These are phyloP conservation scores for Labeo rohita DNA, from an alignment of 2,113 vertebrate species.

Conservation along the genomic window DNA sequence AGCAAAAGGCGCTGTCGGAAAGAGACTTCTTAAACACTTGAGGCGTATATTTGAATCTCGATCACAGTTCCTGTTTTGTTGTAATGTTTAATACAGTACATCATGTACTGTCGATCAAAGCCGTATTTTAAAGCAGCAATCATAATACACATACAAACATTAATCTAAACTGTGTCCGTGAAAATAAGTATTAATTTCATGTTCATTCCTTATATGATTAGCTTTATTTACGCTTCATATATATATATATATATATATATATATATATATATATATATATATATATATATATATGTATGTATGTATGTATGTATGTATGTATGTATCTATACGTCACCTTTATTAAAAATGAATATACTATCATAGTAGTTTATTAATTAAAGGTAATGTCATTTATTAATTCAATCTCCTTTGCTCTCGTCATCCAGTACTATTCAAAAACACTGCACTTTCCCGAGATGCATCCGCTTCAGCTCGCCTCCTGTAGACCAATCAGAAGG, in stretches of 20 bases:
- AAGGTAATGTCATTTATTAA: no score
- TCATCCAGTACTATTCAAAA: background rate
- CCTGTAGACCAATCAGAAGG: conserved; percentile 32
- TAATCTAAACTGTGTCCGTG: background rate
- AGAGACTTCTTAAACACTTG: background rate
- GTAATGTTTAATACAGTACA: background rate
- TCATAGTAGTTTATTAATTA: background rate
- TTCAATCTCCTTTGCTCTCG: background rate
- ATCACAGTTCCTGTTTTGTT: background rate
- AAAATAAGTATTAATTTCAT: background rate
- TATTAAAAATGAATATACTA: background rate
- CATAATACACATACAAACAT: no score
- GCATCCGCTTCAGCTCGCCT: background rate
- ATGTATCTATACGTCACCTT: no score
- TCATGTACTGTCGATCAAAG: no score
- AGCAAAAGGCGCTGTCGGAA: background rate
- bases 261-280: no score
- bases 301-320: no score
- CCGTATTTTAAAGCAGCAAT: no score
- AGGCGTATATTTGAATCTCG: background rate
- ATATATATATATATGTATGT: no score
- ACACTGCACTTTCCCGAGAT: conserved; percentile 34
- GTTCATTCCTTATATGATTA: background rate
- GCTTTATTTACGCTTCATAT: no score
- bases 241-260: no score